Evolutionary conservation across 2,797 vertebrate genomes (phyloP), one percentile per base, ranked within the genome.

Genomic region (Paedocypris micromegethes): DNA sequence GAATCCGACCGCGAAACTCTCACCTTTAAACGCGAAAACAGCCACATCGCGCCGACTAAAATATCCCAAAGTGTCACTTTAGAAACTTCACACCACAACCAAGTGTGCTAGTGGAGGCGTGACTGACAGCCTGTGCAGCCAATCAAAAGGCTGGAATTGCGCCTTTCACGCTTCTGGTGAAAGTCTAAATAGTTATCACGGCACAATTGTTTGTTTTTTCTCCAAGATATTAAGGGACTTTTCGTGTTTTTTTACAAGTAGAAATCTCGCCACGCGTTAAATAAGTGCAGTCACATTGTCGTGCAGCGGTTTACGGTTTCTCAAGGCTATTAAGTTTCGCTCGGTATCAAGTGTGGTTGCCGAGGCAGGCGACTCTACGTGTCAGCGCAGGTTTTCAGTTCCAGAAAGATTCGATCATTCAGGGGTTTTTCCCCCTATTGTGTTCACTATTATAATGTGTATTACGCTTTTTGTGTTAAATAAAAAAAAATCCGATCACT

Each of bases 41-140:
- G 60, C 72, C 49, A 74, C 75, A 77, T 77, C 45, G 49, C 50
- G 56, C 46, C 43, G 72, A 74, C 58, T 64, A 72, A 77, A 72
- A 72, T 74, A 74, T 71, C 64, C 58, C 49, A 6, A 59, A 66
- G 56, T 55, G 53, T 70, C 71, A 67, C 41, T 58, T 58, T 55
- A 48, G 46, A 49, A 60, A 71, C 50, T 71, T 59, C 9, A n/a
- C 8, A 48, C 5, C 3, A 8, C 75, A 73, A 47, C 9, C 60
- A 4, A 65, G 58, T 3, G 0, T 66, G 68, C 54, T 71, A 6
- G 41, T 23, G 9, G 5, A 3, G 37, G 0, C n/a, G 8, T 23
- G 51, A 64, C 44, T 71, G 75, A 72, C 72, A 60, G 47, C 4
- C 23, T 4, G 40, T n/a, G 2, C 6, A 60, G 44, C 75, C 68